Base-by-base conservation (phyloP, 1,140 invertebrate species). In the Helicoverpa zea region DNA sequence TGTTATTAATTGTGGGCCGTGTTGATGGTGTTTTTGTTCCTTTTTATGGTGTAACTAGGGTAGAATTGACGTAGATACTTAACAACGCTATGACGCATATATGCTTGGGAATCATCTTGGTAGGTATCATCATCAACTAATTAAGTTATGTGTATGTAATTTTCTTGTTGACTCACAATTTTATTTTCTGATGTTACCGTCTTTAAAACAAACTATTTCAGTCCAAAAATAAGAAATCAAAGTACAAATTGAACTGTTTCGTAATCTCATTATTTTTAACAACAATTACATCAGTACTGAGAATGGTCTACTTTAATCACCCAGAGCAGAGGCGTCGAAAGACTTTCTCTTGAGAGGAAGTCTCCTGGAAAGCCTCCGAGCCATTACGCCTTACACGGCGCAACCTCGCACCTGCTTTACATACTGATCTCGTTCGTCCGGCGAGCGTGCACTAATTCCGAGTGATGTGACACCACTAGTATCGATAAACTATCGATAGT, bases 361-460 rank as follows among this genome's bases (percentile, higher is more conserved):
- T 64, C 83, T 88, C 87, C 85, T 87, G 84, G 85, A 84, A 84
- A 86, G 84, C 77, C 85, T 84, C 80, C 81, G 49, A 81, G 80
- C 87, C 81, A 89, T 94, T 90, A 92, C 84, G 84, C 89, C 88
- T 86, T 91, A 91, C 87, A 85, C 80, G 87, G 87, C 56, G 29
- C 64, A 64, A 68, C 81, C 79, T 87, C 88, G 87, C 87, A 90
- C 89, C 89, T 92, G 88, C 81, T 92, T 92, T 92, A 92, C 90
- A 91, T 92, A 92, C 89, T 89, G 88, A 92, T 92, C 92, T 91
- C 85, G 87, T 86, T 86, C 89, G 86, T 89, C 85, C 87, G 81
- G 66, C 70, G 80, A 86, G 82, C 80, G 78, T 89, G 92, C 84
- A 90, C 91, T 89, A 89, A 92, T 92, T 92, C 90, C 66, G 29